Percentiles rank a stretch among this genome's conserved stretches.
These are phyloP conservation scores for Nylanderia fulva DNA, from an alignment of 1,140 invertebrate genomes.

Conservation along the genomic window DNA sequence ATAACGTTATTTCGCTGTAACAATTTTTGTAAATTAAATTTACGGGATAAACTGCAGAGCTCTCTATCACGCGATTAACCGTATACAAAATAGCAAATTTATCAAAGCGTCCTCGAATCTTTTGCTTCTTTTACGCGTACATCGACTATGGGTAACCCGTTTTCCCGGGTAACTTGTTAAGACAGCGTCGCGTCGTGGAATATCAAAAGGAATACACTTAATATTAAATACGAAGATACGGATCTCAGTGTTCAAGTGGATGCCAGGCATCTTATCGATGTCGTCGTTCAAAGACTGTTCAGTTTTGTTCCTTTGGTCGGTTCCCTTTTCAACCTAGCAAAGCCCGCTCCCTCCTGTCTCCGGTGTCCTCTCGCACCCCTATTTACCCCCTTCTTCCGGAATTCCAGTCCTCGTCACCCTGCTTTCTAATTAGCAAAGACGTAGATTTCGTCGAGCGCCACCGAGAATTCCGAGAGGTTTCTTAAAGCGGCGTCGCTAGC, in stretches of 20 bases:
- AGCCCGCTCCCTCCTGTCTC: slow-evolving; percentile 33
- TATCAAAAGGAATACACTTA: slow-evolving; percentile 81
- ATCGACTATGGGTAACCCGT: slow-evolving; percentile 59
- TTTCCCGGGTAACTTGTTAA: slow-evolving; percentile 70
- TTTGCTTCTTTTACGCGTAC: slow-evolving; percentile 14
- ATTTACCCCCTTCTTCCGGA: neutral
- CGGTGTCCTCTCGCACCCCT: neutral
- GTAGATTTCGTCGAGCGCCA: slow-evolving; percentile 61
- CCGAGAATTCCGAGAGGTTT: slow-evolving; percentile 60
- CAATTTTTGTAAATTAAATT: slow-evolving; percentile 50
- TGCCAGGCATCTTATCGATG: slow-evolving; percentile 76
- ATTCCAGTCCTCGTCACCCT: slow-evolving; percentile 42
- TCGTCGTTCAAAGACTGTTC: slow-evolving; percentile 72
- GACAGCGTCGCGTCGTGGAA: slow-evolving; percentile 62
- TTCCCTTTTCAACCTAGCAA: slow-evolving; percentile 67
- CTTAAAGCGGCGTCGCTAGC: slow-evolving; percentile 50
- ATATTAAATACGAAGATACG: slow-evolving; percentile 79
- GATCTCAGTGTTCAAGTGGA: slow-evolving; percentile 74
- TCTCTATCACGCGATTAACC: slow-evolving; percentile 61
- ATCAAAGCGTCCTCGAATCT: slow-evolving; percentile 66
- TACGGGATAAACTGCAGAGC: slow-evolving; percentile 47
- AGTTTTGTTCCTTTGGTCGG: slow-evolving; percentile 74
- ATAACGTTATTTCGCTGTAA: neutral
- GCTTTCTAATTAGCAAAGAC: slow-evolving; percentile 75
- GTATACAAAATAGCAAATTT: slow-evolving; percentile 63